Conservation (phyloP, 2,888 invertebrate species). For the Eutolmus rufibarbis region DNA sequence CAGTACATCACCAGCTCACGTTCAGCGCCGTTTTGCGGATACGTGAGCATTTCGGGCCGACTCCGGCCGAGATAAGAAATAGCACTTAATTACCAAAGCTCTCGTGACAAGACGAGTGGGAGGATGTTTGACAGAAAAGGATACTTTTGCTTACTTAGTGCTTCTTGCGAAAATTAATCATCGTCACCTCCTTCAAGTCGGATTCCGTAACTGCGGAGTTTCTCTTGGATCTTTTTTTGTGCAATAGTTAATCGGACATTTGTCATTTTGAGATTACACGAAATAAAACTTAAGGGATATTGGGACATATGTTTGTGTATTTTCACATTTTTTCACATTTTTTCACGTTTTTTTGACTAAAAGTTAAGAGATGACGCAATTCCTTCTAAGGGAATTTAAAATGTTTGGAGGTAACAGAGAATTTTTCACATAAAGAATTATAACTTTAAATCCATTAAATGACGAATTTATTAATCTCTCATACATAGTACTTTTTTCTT, state of each 20-base stretch:
- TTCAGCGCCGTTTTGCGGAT: constrained; percentile 4
- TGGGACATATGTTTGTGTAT: not conserved
- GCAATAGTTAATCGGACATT: not conserved
- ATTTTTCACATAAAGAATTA: not conserved
- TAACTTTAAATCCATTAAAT: not conserved
- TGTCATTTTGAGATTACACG: not conserved
- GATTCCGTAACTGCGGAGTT: not conserved
- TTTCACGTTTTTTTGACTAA: not conserved
- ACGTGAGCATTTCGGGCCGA: not conserved
- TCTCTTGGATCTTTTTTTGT: not conserved
- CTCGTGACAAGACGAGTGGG: not conserved
- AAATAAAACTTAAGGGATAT: not conserved
- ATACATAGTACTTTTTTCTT: no score
- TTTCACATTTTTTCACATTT: not conserved
- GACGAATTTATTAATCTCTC: not conserved
- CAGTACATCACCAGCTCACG: constrained; percentile 30
- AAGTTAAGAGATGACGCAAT: not conserved
- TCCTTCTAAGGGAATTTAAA: not conserved
- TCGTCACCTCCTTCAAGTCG: not conserved
- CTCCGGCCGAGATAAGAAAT: not conserved
- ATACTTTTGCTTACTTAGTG: constrained; percentile 2
- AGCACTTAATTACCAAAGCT: not conserved
- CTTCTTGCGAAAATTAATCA: not conserved
- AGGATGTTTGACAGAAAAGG: not conserved
- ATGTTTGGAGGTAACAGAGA: not conserved